Evolutionary conservation across 2,113 vertebrate genomes (phyloP).

Genomic region (Vanacampus margaritifer): DNA sequence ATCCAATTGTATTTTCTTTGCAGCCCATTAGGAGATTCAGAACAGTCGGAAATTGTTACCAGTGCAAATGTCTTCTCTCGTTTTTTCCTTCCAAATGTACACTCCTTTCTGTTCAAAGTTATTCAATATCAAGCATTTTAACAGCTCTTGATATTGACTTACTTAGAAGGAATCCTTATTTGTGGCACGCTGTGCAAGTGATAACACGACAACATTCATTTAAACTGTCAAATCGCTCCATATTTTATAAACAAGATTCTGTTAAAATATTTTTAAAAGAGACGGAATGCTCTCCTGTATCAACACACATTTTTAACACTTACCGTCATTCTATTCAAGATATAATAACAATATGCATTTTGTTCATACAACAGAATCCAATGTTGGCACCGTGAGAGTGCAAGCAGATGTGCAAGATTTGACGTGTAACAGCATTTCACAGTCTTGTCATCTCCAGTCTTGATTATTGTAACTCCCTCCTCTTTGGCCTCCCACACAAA

Average conservation of each 20-base stretch:
- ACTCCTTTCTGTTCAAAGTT: slow-evolving; percentile 62
- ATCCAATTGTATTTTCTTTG: slow-evolving; percentile 51
- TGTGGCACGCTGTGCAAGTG: slow-evolving; percentile 38
- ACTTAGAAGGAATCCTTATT: slow-evolving; percentile 57
- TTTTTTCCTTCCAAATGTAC: slow-evolving; percentile 45
- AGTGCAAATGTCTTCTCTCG: slow-evolving; percentile 28
- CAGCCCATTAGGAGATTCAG: slow-evolving; percentile 34
- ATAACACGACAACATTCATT: slow-evolving; percentile 53
- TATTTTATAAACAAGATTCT: slow-evolving; percentile 48
- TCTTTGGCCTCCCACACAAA: too few species aligned
- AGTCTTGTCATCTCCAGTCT: too few species aligned
- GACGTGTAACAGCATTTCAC: too few species aligned
- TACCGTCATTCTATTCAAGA: too few species aligned
- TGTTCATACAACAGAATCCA: background rate
- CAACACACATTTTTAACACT: background rate
- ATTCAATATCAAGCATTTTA: slow-evolving; percentile 71
- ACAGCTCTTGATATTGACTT: slow-evolving; percentile 39
- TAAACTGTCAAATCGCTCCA: slow-evolving; percentile 32
- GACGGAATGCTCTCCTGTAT: background rate
- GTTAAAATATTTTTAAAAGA: too few species aligned
- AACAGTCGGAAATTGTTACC: slow-evolving; percentile 3
- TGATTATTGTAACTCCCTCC: too few species aligned
- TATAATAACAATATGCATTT: background rate
- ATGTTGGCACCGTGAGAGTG: background rate
- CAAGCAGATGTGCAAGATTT: too few species aligned